Evolutionary conservation across 2,113 vertebrate genomes (phyloP).

Genomic region (Phaethornis superciliosus): DNA sequence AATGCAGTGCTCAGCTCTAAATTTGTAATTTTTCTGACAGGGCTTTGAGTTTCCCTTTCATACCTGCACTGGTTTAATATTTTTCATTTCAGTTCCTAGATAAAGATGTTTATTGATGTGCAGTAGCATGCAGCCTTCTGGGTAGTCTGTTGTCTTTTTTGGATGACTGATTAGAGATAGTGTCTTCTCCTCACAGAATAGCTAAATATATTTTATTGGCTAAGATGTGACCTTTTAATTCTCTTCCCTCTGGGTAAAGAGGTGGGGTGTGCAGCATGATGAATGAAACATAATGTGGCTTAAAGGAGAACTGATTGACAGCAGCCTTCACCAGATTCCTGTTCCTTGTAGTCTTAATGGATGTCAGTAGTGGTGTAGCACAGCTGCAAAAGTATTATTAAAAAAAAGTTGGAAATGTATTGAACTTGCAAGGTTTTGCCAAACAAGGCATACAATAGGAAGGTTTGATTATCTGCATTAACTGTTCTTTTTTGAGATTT

Average conservation of each 20-base stretch:
- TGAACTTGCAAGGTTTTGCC: not conserved
- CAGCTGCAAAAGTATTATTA: not conserved
- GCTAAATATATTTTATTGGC: slow-evolving; percentile 54
- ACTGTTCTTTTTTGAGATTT: not conserved
- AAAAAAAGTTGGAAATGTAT: not conserved
- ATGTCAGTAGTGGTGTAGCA: not conserved
- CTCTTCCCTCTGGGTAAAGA: slow-evolving; percentile 23
- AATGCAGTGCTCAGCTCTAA: slow-evolving; percentile 47
- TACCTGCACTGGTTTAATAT: slow-evolving; percentile 46
- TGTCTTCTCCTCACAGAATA: slow-evolving; percentile 14
- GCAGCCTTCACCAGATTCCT: not conserved
- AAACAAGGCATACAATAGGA: not conserved
- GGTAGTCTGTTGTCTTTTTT: slow-evolving; percentile 22
- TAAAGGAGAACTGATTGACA: slow-evolving; percentile 19
- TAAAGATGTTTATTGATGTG: slow-evolving; percentile 53
- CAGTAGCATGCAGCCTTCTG: not conserved
- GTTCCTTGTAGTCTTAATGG: not conserved
- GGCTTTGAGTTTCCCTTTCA: slow-evolving; percentile 25
- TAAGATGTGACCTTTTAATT: slow-evolving; percentile 64
- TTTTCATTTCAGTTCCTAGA: slow-evolving; percentile 51
- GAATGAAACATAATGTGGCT: slow-evolving; percentile 29
- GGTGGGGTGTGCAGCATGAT: not conserved
- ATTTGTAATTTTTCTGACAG: slow-evolving; percentile 52
- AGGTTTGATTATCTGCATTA: not conserved
- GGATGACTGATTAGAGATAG: slow-evolving; percentile 44